Evolutionary conservation across 1,140 invertebrate species (phyloP).

Genomic region (Pseudomyrmex concolor): DNA sequence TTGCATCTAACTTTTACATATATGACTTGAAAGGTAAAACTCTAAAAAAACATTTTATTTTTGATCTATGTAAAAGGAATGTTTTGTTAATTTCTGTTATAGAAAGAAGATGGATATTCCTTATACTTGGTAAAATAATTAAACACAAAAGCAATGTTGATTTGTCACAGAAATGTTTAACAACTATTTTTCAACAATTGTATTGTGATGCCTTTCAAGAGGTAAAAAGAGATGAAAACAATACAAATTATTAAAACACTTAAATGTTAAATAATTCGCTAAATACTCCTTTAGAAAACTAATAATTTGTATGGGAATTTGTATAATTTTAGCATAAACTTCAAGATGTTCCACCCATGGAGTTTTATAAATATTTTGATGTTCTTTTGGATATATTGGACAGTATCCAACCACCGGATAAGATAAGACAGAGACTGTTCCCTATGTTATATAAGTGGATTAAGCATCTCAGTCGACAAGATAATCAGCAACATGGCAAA

Average conservation of each 20-base stretch:
- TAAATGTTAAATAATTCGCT: neutral
- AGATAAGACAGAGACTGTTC: slow-evolving; percentile 15
- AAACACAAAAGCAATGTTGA: slow-evolving; percentile 55
- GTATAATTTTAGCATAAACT: no score
- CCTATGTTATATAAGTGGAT: slow-evolving; percentile 60
- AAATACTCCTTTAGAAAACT: no score
- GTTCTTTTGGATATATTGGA: slow-evolving; percentile 69
- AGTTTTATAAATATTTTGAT: slow-evolving; percentile 71
- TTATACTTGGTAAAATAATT: slow-evolving; percentile 63
- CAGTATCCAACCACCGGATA: slow-evolving; percentile 56
- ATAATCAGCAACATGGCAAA: slow-evolving; percentile 29
- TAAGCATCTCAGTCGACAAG: slow-evolving; percentile 47
- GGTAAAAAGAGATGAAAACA: slow-evolving; percentile 57
- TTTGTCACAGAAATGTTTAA: neutral
- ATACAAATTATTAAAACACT: neutral
- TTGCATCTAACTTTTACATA: slow-evolving; percentile 15
- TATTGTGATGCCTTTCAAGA: slow-evolving; percentile 58
- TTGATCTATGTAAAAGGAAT: slow-evolving; percentile 27
- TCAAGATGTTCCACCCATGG: neutral
- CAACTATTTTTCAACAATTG: slow-evolving; percentile 57
- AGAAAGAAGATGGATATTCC: slow-evolving; percentile 60
- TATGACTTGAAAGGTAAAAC: slow-evolving; percentile 67
- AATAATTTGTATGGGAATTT: no score
- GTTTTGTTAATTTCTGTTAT: slow-evolving; percentile 28
- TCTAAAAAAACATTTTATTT: neutral